Evolutionary conservation across 2,888 invertebrate species (phyloP), one percentile per base, ranked within the genome.

Genomic region (Sympetrum striolatum): DNA sequence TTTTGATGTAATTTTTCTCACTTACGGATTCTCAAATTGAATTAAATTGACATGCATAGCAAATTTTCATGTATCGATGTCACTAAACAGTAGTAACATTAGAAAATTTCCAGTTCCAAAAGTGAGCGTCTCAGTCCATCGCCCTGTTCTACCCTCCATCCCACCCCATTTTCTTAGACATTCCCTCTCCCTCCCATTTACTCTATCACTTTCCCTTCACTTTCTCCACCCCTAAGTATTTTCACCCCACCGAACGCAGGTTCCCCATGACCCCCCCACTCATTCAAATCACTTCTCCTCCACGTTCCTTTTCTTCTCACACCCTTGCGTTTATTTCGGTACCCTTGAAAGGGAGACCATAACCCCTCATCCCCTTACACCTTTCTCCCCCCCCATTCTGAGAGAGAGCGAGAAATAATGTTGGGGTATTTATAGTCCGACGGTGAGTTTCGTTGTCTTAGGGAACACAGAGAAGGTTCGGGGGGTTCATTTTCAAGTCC

Each of bases 401-500:
- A 31, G 82, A 53, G 82, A 82, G 82, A 82, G n/a, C n/a, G 48
- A 86, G 37, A 86, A 86, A n/a, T n/a, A 60, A 60, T 86, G 58
- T 64, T 18, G 0, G 1, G 15, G n/a, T 60, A 86, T 64, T 86
- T 64, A 64, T 86, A 86, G 48, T 0, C 0, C 1, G 60, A 4
- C 60, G 86, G 86, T 15, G 35, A 37, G 35, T 86, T 86, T 39
- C 60, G 37, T 39, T 60, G 60, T 64, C 37, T 86, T 64, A 60
- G 60, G 10, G 53, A 25, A 58, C 10, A 2, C 35, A 18, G 37
- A 18, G 60, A 64, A 12, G 8, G 31, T 31, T 10, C n/a, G 60
- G 35, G 6, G 37, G 35, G 6, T 73, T 73, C 73, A 15, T 73
- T n/a, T 31, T 64, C 25, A 5, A n/a, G 64, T 22, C 25, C 64